Percentiles rank a stretch among this genome's conserved stretches.
These are phyloP conservation scores for Agonopterix heracliana DNA, from an alignment of 2,888 invertebrate genomes.

Conservation along the genomic window DNA sequence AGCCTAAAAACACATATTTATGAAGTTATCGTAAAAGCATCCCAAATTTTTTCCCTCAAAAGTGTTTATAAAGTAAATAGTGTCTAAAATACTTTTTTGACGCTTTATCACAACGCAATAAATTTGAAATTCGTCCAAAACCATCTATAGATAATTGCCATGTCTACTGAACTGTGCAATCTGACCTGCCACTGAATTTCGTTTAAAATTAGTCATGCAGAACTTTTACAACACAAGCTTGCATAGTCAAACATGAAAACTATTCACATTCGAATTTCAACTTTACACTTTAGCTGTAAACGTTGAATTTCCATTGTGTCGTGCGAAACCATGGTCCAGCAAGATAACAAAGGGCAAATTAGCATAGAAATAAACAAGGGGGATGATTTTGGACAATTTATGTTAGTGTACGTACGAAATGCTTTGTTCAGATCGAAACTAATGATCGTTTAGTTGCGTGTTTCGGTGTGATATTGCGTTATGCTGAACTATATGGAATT, in stretches of 20 bases:
- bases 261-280: slow-evolving; percentile 4
- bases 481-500: neutral
- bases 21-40: no score
- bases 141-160: neutral
- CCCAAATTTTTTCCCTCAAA: no score
- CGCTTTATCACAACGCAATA: neutral
- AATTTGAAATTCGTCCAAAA: neutral
- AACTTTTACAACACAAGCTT: slow-evolving; percentile 1
- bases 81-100: no score
- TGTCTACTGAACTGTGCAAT: neutral
- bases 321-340: slow-evolving; percentile 35
- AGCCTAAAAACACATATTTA: no score
- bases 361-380: slow-evolving; percentile 60
- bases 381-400: slow-evolving; percentile 46
- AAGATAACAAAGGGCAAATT: slow-evolving; percentile 57
- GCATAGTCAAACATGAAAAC: neutral
- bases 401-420: slow-evolving; percentile 17
- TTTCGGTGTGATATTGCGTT: slow-evolving; percentile 1
- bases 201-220: neutral
- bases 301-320: slow-evolving; percentile 15
- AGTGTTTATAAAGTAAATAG: no score
- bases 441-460: slow-evolving; percentile 30
- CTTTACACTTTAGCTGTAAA: slow-evolving; percentile 11
- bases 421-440: slow-evolving; percentile 47
- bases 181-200: neutral